phyloP scores from a whole-genome alignment of 23 tunicate species.

The Aplidium turbinatum region DNA sequence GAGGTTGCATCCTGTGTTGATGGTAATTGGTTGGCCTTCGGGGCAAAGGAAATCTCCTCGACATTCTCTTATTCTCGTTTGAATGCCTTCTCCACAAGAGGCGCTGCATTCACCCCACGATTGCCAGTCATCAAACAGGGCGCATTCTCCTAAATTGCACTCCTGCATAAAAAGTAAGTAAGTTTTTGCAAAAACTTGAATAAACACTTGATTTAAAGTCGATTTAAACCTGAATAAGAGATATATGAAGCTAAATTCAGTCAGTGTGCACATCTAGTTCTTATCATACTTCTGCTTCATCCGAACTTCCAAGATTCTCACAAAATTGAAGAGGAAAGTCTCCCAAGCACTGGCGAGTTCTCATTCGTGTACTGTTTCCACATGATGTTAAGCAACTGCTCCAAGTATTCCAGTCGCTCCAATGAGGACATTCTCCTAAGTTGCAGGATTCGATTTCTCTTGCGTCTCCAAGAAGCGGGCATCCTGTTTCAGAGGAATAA shows the following conservation, averaged over 20 bases:
- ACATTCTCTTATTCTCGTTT: constrained; percentile 24
- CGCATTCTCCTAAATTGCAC: constrained; percentile 44
- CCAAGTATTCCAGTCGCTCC: constrained; percentile 69
- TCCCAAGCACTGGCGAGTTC: constrained; percentile 57
- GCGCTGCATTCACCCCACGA: constrained; percentile 50
- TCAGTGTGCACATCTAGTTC: not conserved
- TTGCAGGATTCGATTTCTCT: constrained; percentile 32
- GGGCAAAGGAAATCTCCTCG: constrained; percentile 66
- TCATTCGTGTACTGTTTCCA: constrained; percentile 34
- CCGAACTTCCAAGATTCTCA: not conserved
- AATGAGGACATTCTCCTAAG: constrained; percentile 60
- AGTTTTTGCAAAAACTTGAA: too few relatives aligned
- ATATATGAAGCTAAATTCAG: too few relatives aligned
- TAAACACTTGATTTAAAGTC: too few relatives aligned
- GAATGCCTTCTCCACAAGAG: constrained; percentile 45
- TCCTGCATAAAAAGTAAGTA: constrained; percentile 17
- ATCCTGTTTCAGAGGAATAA: constrained; percentile 1
- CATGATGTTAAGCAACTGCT: constrained; percentile 55
- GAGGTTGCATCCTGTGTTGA: constrained; percentile 36
- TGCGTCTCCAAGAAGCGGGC: constrained; percentile 29
- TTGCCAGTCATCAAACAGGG: constrained; percentile 38
- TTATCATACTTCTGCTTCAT: not conserved
- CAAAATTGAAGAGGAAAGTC: constrained; percentile 54
- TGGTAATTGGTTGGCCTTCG: constrained; percentile 16
- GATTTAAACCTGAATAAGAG: too few relatives aligned